Conservation (phyloP, 1,140 invertebrate species). For the Apolygus lucorum region DNA sequence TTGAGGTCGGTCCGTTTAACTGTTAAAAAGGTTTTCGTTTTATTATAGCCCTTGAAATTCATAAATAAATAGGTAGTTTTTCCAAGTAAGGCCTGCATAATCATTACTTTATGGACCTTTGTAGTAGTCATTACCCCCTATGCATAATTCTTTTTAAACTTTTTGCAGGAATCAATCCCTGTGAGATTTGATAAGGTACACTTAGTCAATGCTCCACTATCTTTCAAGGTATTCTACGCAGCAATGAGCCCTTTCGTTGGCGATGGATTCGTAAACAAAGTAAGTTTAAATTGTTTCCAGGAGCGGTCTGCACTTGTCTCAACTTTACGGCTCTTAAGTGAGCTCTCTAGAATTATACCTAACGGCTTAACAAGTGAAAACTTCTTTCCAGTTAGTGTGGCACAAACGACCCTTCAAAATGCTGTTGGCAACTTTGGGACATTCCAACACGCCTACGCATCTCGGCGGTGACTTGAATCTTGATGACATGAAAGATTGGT, state of each 20-base stretch:
- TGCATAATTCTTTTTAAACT: background rate
- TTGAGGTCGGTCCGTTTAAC: too few species aligned
- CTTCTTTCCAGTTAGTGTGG: conserved; percentile 30
- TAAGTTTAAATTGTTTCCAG: conserved; percentile 18
- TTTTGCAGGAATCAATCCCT: conserved; percentile 32
- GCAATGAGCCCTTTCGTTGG: conserved; percentile 32
- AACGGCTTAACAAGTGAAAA: too few species aligned
- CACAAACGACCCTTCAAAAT: conserved; percentile 26
- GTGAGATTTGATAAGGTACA: conserved; percentile 31
- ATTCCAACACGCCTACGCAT: conserved; percentile 16
- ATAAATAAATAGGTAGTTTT: too few species aligned
- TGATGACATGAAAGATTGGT: conserved; percentile 29
- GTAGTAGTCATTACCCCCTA: too few species aligned
- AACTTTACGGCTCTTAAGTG: too few species aligned
- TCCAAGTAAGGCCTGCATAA: too few species aligned
- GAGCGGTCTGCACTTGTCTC: too few species aligned
- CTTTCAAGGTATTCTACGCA: conserved; percentile 30
- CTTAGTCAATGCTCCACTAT: conserved; percentile 30
- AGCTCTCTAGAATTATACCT: too few species aligned
- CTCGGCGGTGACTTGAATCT: conserved; percentile 26
- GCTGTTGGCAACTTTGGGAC: conserved; percentile 18
- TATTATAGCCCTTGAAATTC: too few species aligned
- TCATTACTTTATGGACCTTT: too few species aligned
- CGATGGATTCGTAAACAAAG: conserved; percentile 31
- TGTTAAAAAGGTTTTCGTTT: too few species aligned